Evolutionary conservation across 2,888 invertebrate genomes (phyloP).

Genomic region (Eudemis profundana): DNA sequence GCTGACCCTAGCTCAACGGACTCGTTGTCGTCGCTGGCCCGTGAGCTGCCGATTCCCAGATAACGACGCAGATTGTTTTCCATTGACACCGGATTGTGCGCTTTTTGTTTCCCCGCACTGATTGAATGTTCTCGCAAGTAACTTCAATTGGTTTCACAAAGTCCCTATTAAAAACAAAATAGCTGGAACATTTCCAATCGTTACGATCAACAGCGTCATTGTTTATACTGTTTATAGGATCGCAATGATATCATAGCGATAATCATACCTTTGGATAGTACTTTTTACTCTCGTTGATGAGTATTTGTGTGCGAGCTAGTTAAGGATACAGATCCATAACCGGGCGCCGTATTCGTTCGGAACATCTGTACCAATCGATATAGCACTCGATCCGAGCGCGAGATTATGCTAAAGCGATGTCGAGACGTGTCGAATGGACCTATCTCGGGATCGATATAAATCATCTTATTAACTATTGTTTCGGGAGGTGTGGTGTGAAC

Average conservation of each 20-base stretch:
- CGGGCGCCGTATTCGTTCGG: conserved; percentile 54
- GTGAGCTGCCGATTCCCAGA: conserved; percentile 33
- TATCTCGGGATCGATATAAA: conserved; percentile 83
- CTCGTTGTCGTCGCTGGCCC: conserved; percentile 63
- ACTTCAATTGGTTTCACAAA: conserved; percentile 20
- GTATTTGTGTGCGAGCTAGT: conserved; percentile 28
- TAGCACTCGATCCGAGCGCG: conserved; percentile 75
- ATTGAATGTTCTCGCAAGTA: conserved; percentile 32
- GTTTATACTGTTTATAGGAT: conserved; percentile 19
- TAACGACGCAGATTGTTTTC: conserved; percentile 45
- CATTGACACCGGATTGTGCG: conserved; percentile 44
- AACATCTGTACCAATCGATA: conserved; percentile 80
- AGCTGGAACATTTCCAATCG: conserved; percentile 13
- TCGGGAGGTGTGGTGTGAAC: conserved; percentile 85
- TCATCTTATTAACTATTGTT: conserved; percentile 86
- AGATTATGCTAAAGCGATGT: conserved; percentile 85
- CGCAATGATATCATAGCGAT: conserved; percentile 17
- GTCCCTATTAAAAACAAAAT: background rate
- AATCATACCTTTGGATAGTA: conserved; percentile 5
- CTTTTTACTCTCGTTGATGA: conserved; percentile 36
- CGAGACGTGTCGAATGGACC: conserved; percentile 78
- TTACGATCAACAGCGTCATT: conserved; percentile 16
- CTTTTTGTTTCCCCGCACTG: conserved; percentile 18
- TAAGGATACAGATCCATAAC: conserved; percentile 40
- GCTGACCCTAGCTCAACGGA: conserved; percentile 49